These are phyloP conservation scores for Callitettix versicolor DNA, from an alignment of 1,140 invertebrate genomes.

Conservation along the genomic window DNA sequence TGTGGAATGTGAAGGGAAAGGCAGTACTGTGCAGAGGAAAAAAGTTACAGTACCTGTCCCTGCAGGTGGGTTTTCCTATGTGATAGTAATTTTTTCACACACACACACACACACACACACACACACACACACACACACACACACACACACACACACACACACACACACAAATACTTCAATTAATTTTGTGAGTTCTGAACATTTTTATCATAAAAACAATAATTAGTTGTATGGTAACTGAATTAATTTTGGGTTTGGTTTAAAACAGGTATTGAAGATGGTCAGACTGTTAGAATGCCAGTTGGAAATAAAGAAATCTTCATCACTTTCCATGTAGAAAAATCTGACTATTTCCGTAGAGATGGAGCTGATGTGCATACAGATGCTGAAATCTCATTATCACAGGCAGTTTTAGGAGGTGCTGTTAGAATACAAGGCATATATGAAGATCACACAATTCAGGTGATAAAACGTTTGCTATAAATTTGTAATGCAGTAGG, in stretches of 20 bases:
- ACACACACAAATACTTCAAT: no score
- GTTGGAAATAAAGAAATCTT: conserved; percentile 87
- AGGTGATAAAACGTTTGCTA: conserved; percentile 50
- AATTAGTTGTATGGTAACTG: no score
- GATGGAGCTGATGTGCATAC: conserved; percentile 93
- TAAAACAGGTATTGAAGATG: conserved; percentile 72
- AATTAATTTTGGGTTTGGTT: no score
- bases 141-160: no score
- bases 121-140: no score
- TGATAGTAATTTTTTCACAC: no score
- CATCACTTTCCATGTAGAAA: conserved; percentile 84
- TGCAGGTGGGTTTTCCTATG: conserved; percentile 47
- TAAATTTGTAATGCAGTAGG: no score
- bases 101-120: no score
- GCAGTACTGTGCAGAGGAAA: conserved; percentile 79
- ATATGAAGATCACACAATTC: conserved; percentile 85
- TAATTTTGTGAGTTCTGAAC: no score
- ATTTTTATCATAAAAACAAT: no score
- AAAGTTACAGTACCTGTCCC: conserved; percentile 91
- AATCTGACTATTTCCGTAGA: conserved; percentile 81
- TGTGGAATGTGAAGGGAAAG: conserved; percentile 86
- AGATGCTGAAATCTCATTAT: conserved; percentile 70
- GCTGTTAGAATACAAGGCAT: conserved; percentile 84
- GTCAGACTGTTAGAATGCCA: conserved; percentile 88
- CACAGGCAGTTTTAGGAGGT: conserved; percentile 90